These are phyloP conservation scores for Plagiodera versicolora DNA, from an alignment of 2,888 invertebrate species.

Conservation along the genomic window DNA sequence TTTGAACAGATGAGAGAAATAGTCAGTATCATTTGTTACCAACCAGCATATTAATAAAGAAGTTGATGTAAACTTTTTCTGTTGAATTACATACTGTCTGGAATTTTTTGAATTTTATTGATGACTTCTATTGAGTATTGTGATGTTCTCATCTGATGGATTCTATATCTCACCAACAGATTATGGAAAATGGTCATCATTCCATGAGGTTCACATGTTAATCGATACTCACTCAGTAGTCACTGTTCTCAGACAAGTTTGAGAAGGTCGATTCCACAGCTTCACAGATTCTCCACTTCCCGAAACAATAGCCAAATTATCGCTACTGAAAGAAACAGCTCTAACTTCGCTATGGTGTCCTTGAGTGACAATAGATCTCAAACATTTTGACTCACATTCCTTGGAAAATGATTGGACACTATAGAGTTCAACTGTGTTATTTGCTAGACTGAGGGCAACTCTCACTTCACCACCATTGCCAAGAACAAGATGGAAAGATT, in stretches of 20 bases:
- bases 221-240: slow-evolving; percentile 46
- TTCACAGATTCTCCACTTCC: slow-evolving; percentile 88
- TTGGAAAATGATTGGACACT: slow-evolving; percentile 58
- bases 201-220: too few species aligned
- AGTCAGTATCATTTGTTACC: too few species aligned
- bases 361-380: slow-evolving; percentile 69
- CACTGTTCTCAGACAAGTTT: slow-evolving; percentile 66
- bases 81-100: too few species aligned
- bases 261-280: slow-evolving; percentile 85
- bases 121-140: too few species aligned
- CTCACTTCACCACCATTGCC: slow-evolving; percentile 74
- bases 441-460: slow-evolving; percentile 66
- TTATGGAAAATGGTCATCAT: too few species aligned
- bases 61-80: too few species aligned
- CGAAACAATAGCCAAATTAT: slow-evolving; percentile 84
- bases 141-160: too few species aligned
- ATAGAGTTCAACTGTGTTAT: slow-evolving; percentile 77
- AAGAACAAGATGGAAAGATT: slow-evolving; percentile 69
- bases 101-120: too few species aligned
- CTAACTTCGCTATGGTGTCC: slow-evolving; percentile 92
- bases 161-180: too few species aligned
- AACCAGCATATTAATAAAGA: too few species aligned
- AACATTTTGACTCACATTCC: slow-evolving; percentile 59
- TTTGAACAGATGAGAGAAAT: too few species aligned
- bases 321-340: slow-evolving; percentile 85